phyloP scores from a whole-genome alignment of 1,140 invertebrate genomes.

The Akabosia matsudoensis region DNA sequence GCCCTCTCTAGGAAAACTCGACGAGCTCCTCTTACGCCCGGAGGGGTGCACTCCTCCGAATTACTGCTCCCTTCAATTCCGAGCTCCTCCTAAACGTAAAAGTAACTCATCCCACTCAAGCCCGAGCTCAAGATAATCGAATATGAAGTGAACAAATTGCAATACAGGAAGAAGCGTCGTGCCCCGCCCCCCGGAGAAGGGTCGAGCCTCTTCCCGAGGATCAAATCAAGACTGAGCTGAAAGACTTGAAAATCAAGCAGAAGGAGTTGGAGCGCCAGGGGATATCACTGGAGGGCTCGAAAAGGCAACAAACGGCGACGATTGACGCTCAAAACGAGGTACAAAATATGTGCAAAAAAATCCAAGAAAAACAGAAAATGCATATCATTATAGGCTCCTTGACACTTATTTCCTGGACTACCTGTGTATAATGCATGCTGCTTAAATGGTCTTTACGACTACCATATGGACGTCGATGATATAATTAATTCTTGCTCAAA shows the following conservation, averaged over 20 bases:
- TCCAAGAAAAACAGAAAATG: too few relatives aligned
- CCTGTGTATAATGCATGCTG: too few relatives aligned
- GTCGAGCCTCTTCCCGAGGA: constrained; percentile 60
- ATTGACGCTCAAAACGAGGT: constrained; percentile 9
- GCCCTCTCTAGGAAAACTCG: constrained; percentile 53
- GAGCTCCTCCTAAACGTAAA: constrained; percentile 22
- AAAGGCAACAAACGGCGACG: constrained; percentile 52
- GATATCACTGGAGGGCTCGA: constrained; percentile 78
- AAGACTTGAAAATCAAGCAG: constrained; percentile 78
- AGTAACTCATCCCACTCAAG: constrained; percentile 37
- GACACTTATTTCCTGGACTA: too few relatives aligned
- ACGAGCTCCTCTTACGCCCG: constrained; percentile 58
- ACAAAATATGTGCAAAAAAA: neutral
- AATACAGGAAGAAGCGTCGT: constrained; percentile 44
- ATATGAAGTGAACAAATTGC: neutral
- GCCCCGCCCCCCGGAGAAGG: constrained; percentile 46
- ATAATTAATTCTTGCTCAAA: too few relatives aligned
- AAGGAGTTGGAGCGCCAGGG: constrained; percentile 84
- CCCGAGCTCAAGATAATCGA: constrained; percentile 31
- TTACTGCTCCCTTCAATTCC: neutral
- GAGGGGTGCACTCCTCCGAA: constrained; percentile 29
- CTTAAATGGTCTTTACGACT: too few relatives aligned
- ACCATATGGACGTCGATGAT: too few relatives aligned
- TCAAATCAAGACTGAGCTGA: constrained; percentile 69
- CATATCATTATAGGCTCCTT: too few relatives aligned